These are phyloP conservation scores for Bufo bufo DNA, from an alignment of 2,113 vertebrate genomes.

Conservation along the genomic window DNA sequence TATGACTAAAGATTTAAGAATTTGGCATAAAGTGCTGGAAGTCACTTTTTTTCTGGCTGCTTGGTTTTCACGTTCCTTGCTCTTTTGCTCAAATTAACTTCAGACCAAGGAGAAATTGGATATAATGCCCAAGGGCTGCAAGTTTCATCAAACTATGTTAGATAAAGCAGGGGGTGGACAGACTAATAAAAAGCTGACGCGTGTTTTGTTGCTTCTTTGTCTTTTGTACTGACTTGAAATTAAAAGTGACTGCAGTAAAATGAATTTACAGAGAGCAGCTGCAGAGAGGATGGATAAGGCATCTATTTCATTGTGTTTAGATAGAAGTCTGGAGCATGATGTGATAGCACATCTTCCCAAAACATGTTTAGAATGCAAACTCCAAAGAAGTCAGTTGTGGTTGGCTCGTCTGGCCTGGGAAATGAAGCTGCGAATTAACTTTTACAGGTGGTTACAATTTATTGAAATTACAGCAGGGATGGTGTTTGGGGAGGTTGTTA, in stretches of 20 bases:
- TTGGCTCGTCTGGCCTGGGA: neutral
- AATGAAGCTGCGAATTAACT: neutral
- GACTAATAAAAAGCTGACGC: slow-evolving; percentile 26
- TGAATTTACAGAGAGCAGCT: slow-evolving; percentile 46
- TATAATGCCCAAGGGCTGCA: slow-evolving; percentile 60
- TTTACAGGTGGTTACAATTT: slow-evolving; percentile 49
- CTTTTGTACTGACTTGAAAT: slow-evolving; percentile 59
- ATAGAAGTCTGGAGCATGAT: slow-evolving; percentile 22
- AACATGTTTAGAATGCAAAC: slow-evolving; percentile 27
- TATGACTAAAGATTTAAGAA: slow-evolving; percentile 37
- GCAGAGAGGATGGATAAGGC: neutral
- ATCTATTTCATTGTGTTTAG: neutral
- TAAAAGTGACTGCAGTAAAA: slow-evolving; percentile 51
- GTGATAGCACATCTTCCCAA: slow-evolving; percentile 25
- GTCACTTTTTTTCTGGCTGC: slow-evolving; percentile 67
- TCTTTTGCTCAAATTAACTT: slow-evolving; percentile 67
- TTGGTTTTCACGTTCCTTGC: slow-evolving; percentile 65
- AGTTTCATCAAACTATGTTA: slow-evolving; percentile 61
- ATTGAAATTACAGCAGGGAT: slow-evolving; percentile 31
- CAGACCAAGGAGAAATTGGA: slow-evolving; percentile 67
- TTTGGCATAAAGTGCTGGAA: slow-evolving; percentile 64
- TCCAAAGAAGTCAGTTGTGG: slow-evolving; percentile 3
- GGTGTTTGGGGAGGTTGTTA: neutral
- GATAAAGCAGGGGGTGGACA: slow-evolving; percentile 53
- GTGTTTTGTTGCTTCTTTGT: neutral